Base-by-base conservation (phyloP, 2,113 vertebrate genomes). In the Mesoclemmys tuberculata region DNA sequence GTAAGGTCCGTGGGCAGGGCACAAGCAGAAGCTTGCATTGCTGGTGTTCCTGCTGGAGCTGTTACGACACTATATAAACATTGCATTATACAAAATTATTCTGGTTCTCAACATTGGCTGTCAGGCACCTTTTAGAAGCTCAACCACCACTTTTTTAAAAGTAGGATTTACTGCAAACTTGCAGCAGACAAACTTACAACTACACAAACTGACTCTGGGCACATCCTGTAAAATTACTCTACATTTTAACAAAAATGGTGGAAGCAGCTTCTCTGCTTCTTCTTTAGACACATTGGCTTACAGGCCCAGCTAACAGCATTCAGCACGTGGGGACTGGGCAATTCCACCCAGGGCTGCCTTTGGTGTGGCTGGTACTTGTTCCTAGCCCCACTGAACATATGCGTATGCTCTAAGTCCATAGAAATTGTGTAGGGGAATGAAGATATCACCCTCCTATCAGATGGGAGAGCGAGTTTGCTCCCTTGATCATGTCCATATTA, bases 11-110 rank as follows among this genome's bases (percentile, higher is more conserved):
- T 27, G 46, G 19, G 46, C 29, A 41, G 31, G 2, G n/a, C 4
- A 90, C 54, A 10, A 87, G 8, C 8, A n/a, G 6, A 90, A 64
- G 8, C 3, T 46, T 29, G 12, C 54, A 83, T 81, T 68, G 14
- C 80, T 75, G 0, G 0, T 2, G 56, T 54, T 29, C 21, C 44
- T 4, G 10, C 7, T 51, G 10, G 85, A 54, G 1, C 29, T 2
- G 5, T n/a, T n/a, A 26, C 26, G 35, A 56, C 35, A 80, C 56
- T 1, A 1, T 4, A 14, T n/a, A 61, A 61, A 61, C 13, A 64
- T 64, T 6, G 29, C 14, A 64, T 35, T 16, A 31, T 64, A 64
- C 31, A 41, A 74, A n/a, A 71, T 16, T 41, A 38, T 3, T 44
- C 44, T 74, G 71, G 38, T 74, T 75, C 22, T 44, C 38, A 41